phyloP scores from a whole-genome alignment of 2,888 invertebrate genomes.

The Troilus luridus region DNA sequence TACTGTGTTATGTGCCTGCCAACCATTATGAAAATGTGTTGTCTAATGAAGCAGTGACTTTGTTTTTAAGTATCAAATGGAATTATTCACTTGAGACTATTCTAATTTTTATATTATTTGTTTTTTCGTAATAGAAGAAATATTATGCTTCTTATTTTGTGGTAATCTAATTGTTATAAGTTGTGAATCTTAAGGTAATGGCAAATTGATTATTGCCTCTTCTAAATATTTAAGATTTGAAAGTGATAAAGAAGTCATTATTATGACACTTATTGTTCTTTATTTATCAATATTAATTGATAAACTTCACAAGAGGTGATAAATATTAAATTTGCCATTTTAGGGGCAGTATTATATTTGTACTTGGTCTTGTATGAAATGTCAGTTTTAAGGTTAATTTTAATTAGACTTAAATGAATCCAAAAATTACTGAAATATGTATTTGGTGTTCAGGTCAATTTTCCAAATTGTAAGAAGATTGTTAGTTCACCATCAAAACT shows the following conservation, averaged over 20 bases:
- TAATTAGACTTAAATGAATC: not conserved
- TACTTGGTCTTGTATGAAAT: not conserved
- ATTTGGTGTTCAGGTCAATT: not conserved
- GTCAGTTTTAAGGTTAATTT: constrained; percentile 1
- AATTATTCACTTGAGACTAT: not conserved
- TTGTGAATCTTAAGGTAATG: not conserved
- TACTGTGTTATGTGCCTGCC: not conserved
- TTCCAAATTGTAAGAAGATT: not conserved
- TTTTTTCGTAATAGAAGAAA: not conserved
- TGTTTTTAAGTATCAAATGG: not conserved
- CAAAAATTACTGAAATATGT: not conserved
- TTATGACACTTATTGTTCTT: not conserved
- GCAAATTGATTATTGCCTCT: constrained; percentile 5
- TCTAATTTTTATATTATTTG: not conserved
- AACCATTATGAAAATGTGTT: not conserved
- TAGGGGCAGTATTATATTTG: not conserved
- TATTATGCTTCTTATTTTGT: not conserved
- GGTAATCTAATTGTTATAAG: not conserved
- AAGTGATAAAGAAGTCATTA: not conserved
- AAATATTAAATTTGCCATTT: constrained; percentile 27
- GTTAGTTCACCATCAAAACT: not conserved
- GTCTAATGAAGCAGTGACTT: not conserved
- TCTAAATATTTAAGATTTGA: not conserved
- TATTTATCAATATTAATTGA: not conserved
- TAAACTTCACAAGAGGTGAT: not conserved